Conservation (phyloP, 1,140 invertebrate species). For the Ceratoteleas bidentatus region DNA sequence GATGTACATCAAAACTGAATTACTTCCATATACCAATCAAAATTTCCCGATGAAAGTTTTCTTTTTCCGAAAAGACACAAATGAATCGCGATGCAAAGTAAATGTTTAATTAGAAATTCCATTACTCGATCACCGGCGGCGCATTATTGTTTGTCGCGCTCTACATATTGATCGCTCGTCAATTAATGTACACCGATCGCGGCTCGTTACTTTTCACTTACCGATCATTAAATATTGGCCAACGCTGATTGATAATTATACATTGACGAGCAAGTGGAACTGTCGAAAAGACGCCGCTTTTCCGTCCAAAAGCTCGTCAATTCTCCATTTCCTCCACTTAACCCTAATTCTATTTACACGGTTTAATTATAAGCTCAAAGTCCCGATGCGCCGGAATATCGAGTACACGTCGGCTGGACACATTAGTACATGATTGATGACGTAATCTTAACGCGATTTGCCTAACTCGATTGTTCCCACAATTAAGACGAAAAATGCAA, state of each 20-base stretch:
- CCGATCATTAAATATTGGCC: slow-evolving; percentile 7
- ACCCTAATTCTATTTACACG: slow-evolving; percentile 65
- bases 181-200: slow-evolving; percentile 1
- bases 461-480: slow-evolving; percentile 29
- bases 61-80: no score
- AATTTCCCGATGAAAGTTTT: no score
- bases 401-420: slow-evolving; percentile 47
- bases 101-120: background rate
- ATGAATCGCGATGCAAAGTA: background rate
- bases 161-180: background rate
- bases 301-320: slow-evolving; percentile 54
- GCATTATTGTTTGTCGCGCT: background rate
- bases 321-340: slow-evolving; percentile 66
- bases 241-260: slow-evolving; percentile 12
- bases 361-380: slow-evolving; percentile 57
- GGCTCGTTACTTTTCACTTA: background rate
- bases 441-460: slow-evolving; percentile 57
- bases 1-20: no score
- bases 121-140: no score
- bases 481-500: slow-evolving; percentile 57
- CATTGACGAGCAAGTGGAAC: slow-evolving; percentile 12
- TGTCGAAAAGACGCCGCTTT: slow-evolving; percentile 45
- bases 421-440: slow-evolving; percentile 54
- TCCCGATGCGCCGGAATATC: slow-evolving; percentile 55
- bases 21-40: no score